Conservation (phyloP, 2,113 vertebrate species). For the Chinchilla lanigera region DNA sequence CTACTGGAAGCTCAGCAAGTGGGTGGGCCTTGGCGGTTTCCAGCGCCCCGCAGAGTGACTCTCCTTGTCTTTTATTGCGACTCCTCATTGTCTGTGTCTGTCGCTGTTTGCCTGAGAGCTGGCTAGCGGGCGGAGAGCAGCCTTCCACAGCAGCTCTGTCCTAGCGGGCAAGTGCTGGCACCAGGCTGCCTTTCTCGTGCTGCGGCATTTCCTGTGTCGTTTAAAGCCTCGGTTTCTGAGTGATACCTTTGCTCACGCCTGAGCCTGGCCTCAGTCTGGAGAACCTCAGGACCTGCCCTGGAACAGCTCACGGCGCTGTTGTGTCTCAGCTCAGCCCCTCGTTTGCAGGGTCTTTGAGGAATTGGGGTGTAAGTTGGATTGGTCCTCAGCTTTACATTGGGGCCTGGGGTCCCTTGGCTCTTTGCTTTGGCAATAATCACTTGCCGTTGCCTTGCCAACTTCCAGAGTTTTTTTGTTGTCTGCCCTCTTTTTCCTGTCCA, state of each 20-base stretch:
- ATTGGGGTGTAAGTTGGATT: neutral
- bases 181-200: fast-evolving
- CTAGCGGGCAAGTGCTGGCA: neutral
- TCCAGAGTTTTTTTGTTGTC: neutral
- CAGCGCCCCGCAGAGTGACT: neutral
- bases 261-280: neutral
- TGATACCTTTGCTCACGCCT: neutral
- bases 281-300: neutral
- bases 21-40: neutral
- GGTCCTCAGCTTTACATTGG: neutral
- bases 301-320: neutral
- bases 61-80: neutral
- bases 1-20: neutral
- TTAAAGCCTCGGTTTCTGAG: neutral
- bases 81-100: neutral
- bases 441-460: neutral
- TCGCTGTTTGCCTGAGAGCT: neutral
- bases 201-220: neutral
- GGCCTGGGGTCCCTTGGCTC: neutral
- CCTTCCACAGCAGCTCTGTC: neutral
- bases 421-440: neutral
- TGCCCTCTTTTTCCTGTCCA: neutral
- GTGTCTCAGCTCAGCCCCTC: neutral
- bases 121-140: neutral
- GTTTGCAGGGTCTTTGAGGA: neutral